phyloP scores from a whole-genome alignment of 2,113 vertebrate species.

The Notothenia rossii region DNA sequence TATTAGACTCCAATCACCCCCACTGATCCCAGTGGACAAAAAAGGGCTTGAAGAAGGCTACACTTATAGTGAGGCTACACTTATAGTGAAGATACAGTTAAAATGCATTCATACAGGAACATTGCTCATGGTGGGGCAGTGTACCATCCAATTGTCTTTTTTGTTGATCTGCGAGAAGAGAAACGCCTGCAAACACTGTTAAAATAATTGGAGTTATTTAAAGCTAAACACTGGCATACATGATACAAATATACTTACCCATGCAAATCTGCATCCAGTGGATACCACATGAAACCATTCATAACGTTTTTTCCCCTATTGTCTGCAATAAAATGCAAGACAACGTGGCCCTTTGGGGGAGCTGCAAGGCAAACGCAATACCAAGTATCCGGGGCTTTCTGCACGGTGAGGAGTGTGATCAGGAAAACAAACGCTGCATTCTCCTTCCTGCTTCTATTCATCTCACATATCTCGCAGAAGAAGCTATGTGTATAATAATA shows the following conservation, averaged over 20 bases:
- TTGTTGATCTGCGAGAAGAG: slow-evolving; percentile 24
- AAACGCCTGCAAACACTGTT: slow-evolving; percentile 11
- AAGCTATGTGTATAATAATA: slow-evolving; percentile 13
- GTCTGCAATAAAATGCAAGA: slow-evolving; percentile 58
- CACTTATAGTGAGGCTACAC: slow-evolving; percentile 29
- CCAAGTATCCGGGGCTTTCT: slow-evolving; percentile 40
- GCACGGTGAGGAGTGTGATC: slow-evolving; percentile 53
- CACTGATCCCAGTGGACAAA: slow-evolving; percentile 62
- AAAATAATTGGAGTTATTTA: slow-evolving; percentile 51
- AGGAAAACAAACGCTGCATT: slow-evolving; percentile 47
- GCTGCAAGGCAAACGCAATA: slow-evolving; percentile 50
- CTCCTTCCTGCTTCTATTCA: slow-evolving; percentile 32
- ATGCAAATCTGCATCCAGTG: slow-evolving; percentile 56
- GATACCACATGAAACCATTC: slow-evolving; percentile 61
- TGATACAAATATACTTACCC: slow-evolving; percentile 62
- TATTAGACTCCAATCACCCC: slow-evolving; percentile 75
- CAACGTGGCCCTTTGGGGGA: slow-evolving; percentile 62
- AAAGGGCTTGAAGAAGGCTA: slow-evolving; percentile 43
- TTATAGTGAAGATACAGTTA: slow-evolving; percentile 37
- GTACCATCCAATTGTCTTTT: slow-evolving; percentile 22
- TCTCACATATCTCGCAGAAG: slow-evolving; percentile 42
- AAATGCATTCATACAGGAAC: slow-evolving; percentile 32
- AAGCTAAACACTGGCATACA: slow-evolving; percentile 44
- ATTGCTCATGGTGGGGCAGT: slow-evolving; percentile 3
- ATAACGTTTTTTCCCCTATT: slow-evolving; percentile 43